Conservation (phyloP, 2,113 vertebrate species). For the Siniperca knerii region DNA sequence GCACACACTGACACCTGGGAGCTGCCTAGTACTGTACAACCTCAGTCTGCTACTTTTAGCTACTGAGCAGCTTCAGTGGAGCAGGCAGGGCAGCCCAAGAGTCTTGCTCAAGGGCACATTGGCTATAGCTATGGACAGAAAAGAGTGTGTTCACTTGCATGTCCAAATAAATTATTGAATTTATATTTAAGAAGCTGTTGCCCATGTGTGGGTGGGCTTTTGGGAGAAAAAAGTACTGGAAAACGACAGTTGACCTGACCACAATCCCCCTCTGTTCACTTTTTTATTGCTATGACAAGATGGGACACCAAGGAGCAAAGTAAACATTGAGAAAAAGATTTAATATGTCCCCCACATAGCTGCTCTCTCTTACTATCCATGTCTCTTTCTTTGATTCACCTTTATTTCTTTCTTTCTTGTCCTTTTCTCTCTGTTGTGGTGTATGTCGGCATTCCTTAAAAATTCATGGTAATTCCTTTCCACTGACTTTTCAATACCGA, state of each 20-base stretch:
- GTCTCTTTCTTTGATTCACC: conserved; percentile 42
- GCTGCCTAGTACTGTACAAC: not conserved
- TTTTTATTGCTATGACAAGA: conserved; percentile 57
- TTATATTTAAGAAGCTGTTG: conserved; percentile 18
- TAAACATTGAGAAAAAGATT: conserved; percentile 56
- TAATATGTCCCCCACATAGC: conserved; percentile 38
- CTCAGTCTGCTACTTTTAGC: conserved; percentile 25
- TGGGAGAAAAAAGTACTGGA: conserved; percentile 3
- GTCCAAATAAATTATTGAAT: conserved; percentile 7
- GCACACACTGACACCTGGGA: conserved; percentile 18
- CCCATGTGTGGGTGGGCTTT: not conserved
- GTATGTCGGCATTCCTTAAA: conserved; percentile 10
- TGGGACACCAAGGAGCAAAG: conserved; percentile 38
- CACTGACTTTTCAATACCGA: not conserved
- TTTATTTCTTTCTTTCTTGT: conserved; percentile 1
- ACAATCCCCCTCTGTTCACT: conserved; percentile 14
- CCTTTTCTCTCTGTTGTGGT: not conserved
- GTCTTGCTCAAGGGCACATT: conserved; percentile 41
- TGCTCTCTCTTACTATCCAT: not conserved
- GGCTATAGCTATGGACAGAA: not conserved
- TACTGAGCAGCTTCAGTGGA: not conserved
- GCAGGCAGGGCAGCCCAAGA: not conserved
- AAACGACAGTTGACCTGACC: conserved; percentile 37
- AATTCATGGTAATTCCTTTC: not conserved
- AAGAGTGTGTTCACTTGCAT: not conserved